These are phyloP conservation scores for Plectrocnemia conspersa DNA, from an alignment of 1,140 invertebrate genomes.

Conservation along the genomic window DNA sequence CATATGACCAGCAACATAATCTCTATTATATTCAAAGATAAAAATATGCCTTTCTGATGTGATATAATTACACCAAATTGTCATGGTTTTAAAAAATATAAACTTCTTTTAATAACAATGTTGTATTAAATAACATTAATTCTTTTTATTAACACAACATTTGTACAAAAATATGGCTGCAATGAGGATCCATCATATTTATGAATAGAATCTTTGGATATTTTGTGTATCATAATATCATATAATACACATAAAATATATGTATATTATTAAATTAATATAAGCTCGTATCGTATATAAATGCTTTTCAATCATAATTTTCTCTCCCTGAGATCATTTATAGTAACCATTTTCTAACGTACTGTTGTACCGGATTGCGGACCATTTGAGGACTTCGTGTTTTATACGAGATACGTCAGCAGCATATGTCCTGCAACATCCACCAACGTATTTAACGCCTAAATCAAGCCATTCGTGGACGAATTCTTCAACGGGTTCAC, in stretches of 20 bases:
- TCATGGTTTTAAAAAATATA: no score
- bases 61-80: no score
- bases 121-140: not conserved
- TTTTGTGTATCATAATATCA: no score
- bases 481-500: conserved; percentile 53
- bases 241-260: no score
- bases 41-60: no score
- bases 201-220: no score
- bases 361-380: conserved; percentile 36
- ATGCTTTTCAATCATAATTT: conserved; percentile 6
- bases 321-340: conserved; percentile 25
- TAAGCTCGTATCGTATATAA: not conserved
- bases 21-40: no score
- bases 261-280: not conserved
- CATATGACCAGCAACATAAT: no score
- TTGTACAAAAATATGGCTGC: no score
- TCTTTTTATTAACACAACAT: not conserved
- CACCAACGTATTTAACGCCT: conserved; percentile 62
- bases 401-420: conserved; percentile 56
- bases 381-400: conserved; percentile 54
- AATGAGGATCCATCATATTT: no score
- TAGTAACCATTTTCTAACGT: conserved; percentile 3
- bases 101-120: not conserved
- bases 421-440: conserved; percentile 65
- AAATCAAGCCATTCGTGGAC: conserved; percentile 59